Conservation (phyloP, 1,140 invertebrate genomes). For the Aphelenchoides fujianensis region DNA sequence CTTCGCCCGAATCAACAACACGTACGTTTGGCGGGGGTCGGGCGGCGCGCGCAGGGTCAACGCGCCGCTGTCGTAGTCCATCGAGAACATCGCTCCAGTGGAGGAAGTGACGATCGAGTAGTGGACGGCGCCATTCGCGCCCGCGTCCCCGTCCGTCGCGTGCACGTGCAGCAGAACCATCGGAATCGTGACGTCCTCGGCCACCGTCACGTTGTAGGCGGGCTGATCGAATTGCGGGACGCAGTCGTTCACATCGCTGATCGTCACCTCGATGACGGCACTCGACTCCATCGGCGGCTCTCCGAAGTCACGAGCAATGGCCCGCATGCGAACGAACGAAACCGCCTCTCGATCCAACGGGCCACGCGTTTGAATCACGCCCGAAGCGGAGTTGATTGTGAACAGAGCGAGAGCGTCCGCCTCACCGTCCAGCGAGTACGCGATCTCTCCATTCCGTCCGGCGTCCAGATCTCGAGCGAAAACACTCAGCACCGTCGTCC, state of each 20-base stretch:
- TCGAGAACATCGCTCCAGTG: constrained; percentile 57
- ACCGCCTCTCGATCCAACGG: constrained; percentile 78
- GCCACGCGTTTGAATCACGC: constrained; percentile 77
- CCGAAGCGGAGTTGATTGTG: constrained; percentile 78
- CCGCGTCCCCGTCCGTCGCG: constrained; percentile 83
- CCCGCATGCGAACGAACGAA: constrained; percentile 74
- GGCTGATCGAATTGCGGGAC: constrained; percentile 48
- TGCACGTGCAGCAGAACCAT: constrained; percentile 77
- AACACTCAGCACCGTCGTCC: constrained; percentile 63
- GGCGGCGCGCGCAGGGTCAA: constrained; percentile 53
- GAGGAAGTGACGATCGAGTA: constrained; percentile 63
- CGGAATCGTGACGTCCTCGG: constrained; percentile 84
- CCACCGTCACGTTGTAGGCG: constrained; percentile 69
- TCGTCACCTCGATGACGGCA: constrained; percentile 75
- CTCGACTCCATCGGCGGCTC: constrained; percentile 77
- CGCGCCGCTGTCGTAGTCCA: constrained; percentile 61
- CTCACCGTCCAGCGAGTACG: constrained; percentile 63
- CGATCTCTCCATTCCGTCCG: constrained; percentile 64
- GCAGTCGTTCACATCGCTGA: constrained; percentile 73
- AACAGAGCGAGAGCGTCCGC: constrained; percentile 66
- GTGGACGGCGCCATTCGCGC: constrained; percentile 74
- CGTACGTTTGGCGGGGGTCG: constrained; percentile 44
- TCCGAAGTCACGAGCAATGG: constrained; percentile 83
- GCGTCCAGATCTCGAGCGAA: constrained; percentile 64
- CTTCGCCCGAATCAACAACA: constrained; percentile 69